Percentiles rank a stretch among this genome's conserved stretches.
Conservation (phyloP, 2,888 invertebrate species). For the Strigamia transsilvanica region DNA sequence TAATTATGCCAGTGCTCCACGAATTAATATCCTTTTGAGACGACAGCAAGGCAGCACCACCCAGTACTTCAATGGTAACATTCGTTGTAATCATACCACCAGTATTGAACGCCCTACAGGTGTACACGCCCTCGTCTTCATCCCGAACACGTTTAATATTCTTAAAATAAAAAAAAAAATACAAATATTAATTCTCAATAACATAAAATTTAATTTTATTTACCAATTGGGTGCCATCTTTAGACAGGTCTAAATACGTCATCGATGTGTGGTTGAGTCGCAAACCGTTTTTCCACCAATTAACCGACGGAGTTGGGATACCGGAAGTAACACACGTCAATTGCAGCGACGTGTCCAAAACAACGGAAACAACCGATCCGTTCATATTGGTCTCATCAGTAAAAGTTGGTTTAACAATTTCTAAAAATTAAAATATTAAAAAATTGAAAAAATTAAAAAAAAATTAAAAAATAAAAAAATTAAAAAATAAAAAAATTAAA, state of each 20-base stretch:
- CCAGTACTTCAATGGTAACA: constrained; percentile 55
- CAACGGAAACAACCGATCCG: constrained; percentile 56
- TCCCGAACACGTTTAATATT: constrained; percentile 54
- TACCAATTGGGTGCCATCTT: constrained; percentile 51
- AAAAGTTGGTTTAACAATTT: constrained; percentile 55
- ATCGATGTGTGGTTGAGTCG: constrained; percentile 52
- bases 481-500: constrained; percentile 27
- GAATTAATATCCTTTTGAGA: neutral
- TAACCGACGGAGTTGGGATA: constrained; percentile 58
- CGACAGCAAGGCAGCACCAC: neutral
- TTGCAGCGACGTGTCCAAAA: constrained; percentile 55
- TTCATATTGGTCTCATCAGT: constrained; percentile 57
- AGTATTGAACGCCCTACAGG: constrained; percentile 58
- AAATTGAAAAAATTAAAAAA: neutral
- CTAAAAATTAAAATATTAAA: constrained; percentile 50
- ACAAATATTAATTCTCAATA: neutral
- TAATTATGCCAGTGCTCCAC: constrained; percentile 54
- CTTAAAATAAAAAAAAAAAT: constrained; percentile 40
- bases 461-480: neutral
- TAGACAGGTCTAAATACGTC: constrained; percentile 51
- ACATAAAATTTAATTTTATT: neutral
- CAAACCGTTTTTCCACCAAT: constrained; percentile 58
- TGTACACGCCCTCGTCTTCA: constrained; percentile 58
- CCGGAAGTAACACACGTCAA: constrained; percentile 61
- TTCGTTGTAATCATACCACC: constrained; percentile 56